phyloP scores from a whole-genome alignment of 2,113 vertebrate species.

The Dasyurus viverrinus region DNA sequence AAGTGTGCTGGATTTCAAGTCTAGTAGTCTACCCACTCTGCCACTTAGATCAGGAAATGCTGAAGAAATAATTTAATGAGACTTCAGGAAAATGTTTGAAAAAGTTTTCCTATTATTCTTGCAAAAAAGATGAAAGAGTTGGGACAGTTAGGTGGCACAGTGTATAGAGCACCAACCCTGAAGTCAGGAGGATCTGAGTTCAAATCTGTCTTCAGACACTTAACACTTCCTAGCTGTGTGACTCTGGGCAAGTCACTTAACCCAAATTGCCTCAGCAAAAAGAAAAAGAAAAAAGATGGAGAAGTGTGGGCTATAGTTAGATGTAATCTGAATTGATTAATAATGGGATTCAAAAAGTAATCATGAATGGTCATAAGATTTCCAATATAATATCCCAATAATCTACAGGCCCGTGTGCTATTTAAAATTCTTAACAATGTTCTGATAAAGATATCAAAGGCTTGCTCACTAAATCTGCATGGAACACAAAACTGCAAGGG shows the following conservation, averaged over 20 bases:
- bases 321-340: not conserved
- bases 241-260: too few relatives aligned
- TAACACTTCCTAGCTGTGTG: too few relatives aligned
- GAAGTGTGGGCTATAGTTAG: not conserved
- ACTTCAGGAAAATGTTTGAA: not conserved
- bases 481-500: too few relatives aligned
- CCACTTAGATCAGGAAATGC: not conserved
- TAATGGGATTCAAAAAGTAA: not conserved
- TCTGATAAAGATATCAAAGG: not conserved
- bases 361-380: not conserved
- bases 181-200: too few relatives aligned
- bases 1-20: not conserved
- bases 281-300: too few relatives aligned
- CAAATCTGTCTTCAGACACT: too few relatives aligned
- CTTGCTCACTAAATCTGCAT: too few relatives aligned
- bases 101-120: not conserved
- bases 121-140: not conserved
- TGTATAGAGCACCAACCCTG: too few relatives aligned
- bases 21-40: not conserved
- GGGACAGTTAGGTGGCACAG: too few relatives aligned
- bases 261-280: too few relatives aligned
- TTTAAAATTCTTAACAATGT: not conserved
- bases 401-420: not conserved
- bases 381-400: not conserved
- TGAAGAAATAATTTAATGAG: not conserved